Base-by-base conservation (phyloP, 2,888 invertebrate genomes). In the Theodoxus fluviatilis region DNA sequence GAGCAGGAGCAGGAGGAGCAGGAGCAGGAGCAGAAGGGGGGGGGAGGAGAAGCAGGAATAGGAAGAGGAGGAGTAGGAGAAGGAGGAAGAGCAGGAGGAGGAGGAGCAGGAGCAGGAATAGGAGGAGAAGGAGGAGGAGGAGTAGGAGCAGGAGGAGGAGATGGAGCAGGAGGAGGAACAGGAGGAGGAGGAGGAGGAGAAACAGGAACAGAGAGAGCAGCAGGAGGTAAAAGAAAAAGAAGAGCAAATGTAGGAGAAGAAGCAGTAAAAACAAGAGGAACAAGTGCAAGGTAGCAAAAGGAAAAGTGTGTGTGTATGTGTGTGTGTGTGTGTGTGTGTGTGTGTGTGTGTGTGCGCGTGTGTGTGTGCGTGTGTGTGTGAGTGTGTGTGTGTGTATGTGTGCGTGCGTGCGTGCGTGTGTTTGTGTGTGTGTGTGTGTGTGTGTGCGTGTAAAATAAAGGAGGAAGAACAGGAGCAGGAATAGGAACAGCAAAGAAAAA, bases 71-170 rank as follows among this genome's bases (percentile, higher is more conserved):
- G 52, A 68, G 52, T 59, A 59, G 63, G 47, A 68, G 37, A 64
- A 35, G 47, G 57, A 49, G 52, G 49, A 25, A 57, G 49, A 49
- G 52, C 49, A 35, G 35, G 28, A 22, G 22, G 35, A 35, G 35
- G 38, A 38, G 38, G 25, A 38, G 38, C 28, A 28, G 64, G 4
- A 33, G 67, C 28, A 47, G 28, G 28, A 40, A 33, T 38, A 67
- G 64, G n/a, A 33, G 64, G 31, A 18, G 69, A 22, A 66, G 72
- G 28, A 61, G 69, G 7, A 71, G 71, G 55, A 55, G 28, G n/a
- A 35, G 37, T n/a, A 9, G 43, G 40, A 37, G 40, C 40, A 65
- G 65, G 40, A 43, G 40, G 65, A 40, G 65, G 37, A 43, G 25
- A 37, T 38, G 65, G 40, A 43, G 40, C 40, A 40, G 43, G 22